Base-by-base conservation (phyloP, 2,888 invertebrate species). In the Dermolepida albohirtum region DNA sequence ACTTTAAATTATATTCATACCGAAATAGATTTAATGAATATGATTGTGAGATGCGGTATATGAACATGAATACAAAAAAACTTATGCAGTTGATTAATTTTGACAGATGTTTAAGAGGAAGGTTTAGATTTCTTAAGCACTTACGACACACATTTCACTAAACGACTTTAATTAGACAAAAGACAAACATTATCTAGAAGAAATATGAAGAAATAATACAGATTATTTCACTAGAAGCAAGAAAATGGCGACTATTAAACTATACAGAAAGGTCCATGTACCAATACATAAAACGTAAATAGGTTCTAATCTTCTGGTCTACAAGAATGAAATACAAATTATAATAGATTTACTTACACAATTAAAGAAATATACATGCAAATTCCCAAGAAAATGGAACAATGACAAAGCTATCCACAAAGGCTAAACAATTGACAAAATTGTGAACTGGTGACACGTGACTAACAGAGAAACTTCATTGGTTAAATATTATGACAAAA, bases 371-470 rank as follows among this genome's bases (percentile, higher is more conserved):
- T 64, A 70, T 64, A 64, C 67, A 51, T 54, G 59, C 67, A 66
- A 71, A 70, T 63, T 69, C 69, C 71, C 73, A 64, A 71, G 70
- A 71, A 74, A 70, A 70, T 67, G 68, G 71, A 74, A 72, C 69
- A 74, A 77, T 77, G 76, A 78, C 77, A 77, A 74, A 76, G 74
- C 74, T 76, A 77, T 77, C 76, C 74, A 74, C 76, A 77, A 76
- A 76, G 72, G 75, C 76, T 66, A 69, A 73, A 74, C 73, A 73
- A 74, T 73, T 74, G 74, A 73, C 71, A 74, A 74, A 73, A 74
- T 72, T 73, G 70, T 71, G 66, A 63, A 72, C 72, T 72, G 65
- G 50, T 52, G 49, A 43, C 74, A 74, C 71, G 73, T 74, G 74
- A 74, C 63, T 40, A 14, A 49, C 63, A 17, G 50, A 40, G 6